Conservation (phyloP, 35 echinoderm and acorn worm species). For the Nesometra sesokonis region DNA sequence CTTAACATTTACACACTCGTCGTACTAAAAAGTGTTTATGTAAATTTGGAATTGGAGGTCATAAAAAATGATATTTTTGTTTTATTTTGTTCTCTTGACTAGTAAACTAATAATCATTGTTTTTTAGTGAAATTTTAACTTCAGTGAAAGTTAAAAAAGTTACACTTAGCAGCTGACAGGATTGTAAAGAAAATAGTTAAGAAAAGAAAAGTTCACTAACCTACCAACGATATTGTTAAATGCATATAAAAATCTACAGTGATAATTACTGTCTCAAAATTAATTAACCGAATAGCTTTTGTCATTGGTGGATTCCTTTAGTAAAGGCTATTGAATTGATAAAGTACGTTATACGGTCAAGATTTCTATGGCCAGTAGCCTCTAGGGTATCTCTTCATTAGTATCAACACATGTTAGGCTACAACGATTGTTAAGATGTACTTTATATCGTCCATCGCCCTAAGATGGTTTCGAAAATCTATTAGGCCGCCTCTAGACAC, state of each 20-base stretch:
- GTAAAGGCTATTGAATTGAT: not conserved
- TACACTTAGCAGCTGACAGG: too few relatives aligned
- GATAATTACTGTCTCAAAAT: not conserved
- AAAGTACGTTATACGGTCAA: not conserved
- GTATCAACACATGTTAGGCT: not conserved
- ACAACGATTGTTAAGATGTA: not conserved
- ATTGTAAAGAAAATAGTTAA: too few relatives aligned
- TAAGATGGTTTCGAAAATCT: not conserved
- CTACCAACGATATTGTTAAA: not conserved
- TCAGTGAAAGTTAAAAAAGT: too few relatives aligned
- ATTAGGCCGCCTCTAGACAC: not conserved
- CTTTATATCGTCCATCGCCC: not conserved
- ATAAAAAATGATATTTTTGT: too few relatives aligned
- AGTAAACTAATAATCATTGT: too few relatives aligned
- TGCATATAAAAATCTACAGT: not conserved
- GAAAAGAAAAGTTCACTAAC: not conserved
- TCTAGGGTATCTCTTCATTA: not conserved
- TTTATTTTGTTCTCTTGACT: too few relatives aligned
- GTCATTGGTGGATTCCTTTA: not conserved
- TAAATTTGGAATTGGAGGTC: too few relatives aligned
- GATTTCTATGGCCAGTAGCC: not conserved
- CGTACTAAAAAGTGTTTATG: too few relatives aligned
- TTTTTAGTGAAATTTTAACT: too few relatives aligned
- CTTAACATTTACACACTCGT: too few relatives aligned
- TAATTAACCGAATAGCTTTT: not conserved